These are phyloP conservation scores for Streptopelia turtur DNA, from an alignment of 2,797 vertebrate genomes.

Conservation along the genomic window DNA sequence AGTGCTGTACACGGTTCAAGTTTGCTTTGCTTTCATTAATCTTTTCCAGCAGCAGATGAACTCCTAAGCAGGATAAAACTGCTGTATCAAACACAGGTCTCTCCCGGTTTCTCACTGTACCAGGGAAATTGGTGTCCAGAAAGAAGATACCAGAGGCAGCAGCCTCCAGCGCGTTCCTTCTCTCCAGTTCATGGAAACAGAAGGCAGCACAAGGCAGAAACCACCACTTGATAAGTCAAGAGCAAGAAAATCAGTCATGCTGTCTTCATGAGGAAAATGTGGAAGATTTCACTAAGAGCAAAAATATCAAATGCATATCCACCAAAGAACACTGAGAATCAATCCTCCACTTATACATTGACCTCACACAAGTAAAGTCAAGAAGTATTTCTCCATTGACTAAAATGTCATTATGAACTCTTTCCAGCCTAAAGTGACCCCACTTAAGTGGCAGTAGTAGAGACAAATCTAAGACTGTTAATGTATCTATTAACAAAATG, in stretches of 20 bases:
- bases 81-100: neutral
- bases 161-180: neutral
- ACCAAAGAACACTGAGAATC: neutral
- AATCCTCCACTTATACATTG: neutral
- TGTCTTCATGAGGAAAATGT: neutral
- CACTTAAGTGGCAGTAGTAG: accelerated
- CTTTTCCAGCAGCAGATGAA: neutral
- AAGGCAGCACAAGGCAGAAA: neutral
- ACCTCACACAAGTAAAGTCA: neutral
- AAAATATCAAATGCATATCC: neutral
- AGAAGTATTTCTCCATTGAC: neutral
- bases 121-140: neutral
- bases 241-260: neutral
- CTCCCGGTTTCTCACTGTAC: neutral
- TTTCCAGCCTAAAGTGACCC: neutral
- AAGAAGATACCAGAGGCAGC: neutral
- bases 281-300: neutral
- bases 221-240: neutral
- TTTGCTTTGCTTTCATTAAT: neutral
- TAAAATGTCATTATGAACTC: neutral
- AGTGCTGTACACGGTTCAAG: neutral
- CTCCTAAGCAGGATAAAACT: neutral
- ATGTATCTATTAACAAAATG: neutral
- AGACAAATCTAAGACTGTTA: neutral
- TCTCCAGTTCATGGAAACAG: neutral